Percentiles rank a stretch among this genome's conserved stretches.
phyloP scores from a whole-genome alignment of 2,113 vertebrate species.

The Pedionomus torquatus region DNA sequence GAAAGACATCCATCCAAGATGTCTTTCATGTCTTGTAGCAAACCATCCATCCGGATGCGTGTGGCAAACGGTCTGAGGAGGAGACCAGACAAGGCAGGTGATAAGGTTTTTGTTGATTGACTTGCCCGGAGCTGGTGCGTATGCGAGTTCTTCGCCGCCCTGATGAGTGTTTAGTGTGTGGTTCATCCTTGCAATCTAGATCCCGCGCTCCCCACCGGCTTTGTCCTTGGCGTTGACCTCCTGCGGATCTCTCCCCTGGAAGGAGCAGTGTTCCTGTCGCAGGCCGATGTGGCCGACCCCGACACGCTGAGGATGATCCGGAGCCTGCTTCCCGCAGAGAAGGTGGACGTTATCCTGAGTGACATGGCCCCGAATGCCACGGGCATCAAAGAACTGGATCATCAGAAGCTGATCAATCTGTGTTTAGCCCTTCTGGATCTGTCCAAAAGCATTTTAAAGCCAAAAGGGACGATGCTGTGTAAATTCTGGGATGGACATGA shows the following conservation, averaged over 20 bases:
- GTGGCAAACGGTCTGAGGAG: background rate
- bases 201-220: slow-evolving; percentile 75
- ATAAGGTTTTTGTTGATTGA: background rate
- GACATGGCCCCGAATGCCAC: slow-evolving; percentile 96
- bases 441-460: slow-evolving; percentile 76
- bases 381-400: slow-evolving; percentile 88
- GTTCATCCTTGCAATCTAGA: slow-evolving; percentile 63
- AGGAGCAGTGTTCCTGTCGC: slow-evolving; percentile 86
- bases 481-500: slow-evolving; percentile 92
- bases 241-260: slow-evolving; percentile 82
- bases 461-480: slow-evolving; percentile 84
- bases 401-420: slow-evolving; percentile 82
- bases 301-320: slow-evolving; percentile 71
- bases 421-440: slow-evolving; percentile 83
- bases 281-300: slow-evolving; percentile 79
- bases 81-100: background rate
- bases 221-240: slow-evolving; percentile 89
- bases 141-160: background rate
- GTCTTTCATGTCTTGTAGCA: background rate
- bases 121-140: background rate
- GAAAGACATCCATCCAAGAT: too few relatives aligned
- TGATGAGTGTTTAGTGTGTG: background rate
- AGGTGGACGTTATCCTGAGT: slow-evolving; percentile 88
- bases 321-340: slow-evolving; percentile 79
- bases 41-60: background rate